Evolutionary conservation across 2,113 vertebrate genomes (phyloP).

Genomic region (Pseudopodoces humilis): DNA sequence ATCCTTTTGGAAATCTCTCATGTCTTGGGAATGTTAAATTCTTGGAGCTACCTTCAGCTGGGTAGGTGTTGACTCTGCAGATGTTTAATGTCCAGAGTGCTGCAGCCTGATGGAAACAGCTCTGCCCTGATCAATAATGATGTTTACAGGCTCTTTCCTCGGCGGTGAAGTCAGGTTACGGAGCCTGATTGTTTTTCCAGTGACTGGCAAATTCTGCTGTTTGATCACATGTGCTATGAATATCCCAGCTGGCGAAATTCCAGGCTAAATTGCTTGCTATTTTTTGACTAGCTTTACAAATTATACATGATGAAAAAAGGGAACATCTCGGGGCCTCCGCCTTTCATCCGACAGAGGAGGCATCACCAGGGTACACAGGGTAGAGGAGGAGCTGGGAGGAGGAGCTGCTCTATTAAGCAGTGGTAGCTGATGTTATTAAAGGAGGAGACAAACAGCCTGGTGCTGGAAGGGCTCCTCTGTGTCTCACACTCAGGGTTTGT

Average conservation of each 20-base stretch:
- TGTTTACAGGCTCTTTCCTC: not conserved
- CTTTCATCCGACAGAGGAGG: not conserved
- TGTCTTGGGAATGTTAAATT: not conserved
- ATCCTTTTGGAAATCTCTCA: not conserved
- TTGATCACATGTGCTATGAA: not conserved
- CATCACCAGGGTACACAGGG: not conserved
- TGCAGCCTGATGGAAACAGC: not conserved
- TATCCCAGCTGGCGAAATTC: not conserved
- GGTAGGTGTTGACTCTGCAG: not conserved
- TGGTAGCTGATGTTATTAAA: not conserved
- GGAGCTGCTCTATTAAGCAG: not conserved
- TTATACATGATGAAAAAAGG: not conserved
- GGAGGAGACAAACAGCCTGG: not conserved
- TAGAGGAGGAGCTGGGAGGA: not conserved
- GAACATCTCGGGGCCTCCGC: not conserved
- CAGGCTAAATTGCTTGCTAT: not conserved
- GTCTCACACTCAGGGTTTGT: not conserved
- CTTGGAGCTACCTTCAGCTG: not conserved
- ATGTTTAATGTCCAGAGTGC: not conserved
- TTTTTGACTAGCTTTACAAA: constrained; percentile 13
- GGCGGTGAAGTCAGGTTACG: not conserved
- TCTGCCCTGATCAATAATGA: not conserved
- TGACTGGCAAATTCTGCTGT: constrained; percentile 29
- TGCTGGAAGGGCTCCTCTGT: not conserved
- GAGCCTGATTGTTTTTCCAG: not conserved